phyloP scores from a whole-genome alignment of 2,113 vertebrate genomes.

The Uria aalge region DNA sequence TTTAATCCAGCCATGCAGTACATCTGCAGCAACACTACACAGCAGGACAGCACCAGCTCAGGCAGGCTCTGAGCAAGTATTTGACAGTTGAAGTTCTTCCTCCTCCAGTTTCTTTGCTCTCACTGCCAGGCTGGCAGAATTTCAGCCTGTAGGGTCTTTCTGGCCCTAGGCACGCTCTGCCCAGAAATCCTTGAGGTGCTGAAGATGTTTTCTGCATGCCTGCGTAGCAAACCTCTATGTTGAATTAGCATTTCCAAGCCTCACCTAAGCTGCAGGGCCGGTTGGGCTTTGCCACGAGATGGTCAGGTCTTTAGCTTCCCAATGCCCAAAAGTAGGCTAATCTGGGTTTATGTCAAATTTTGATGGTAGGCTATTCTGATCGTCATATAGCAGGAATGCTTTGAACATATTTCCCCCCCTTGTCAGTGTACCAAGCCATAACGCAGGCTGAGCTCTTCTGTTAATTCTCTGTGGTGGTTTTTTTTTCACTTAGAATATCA shows the following conservation, averaged over 20 bases:
- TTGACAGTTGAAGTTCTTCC: not conserved
- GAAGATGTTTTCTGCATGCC: not conserved
- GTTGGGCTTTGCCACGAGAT: not conserved
- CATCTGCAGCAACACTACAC: fast-evolving
- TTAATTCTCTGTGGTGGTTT: not conserved
- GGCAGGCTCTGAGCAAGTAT: not conserved
- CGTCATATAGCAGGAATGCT: not conserved
- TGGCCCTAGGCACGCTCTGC: not conserved
- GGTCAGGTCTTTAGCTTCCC: not conserved
- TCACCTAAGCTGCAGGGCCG: not conserved
- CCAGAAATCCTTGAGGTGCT: not conserved
- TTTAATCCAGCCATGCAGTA: not conserved
- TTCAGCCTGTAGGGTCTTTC: not conserved
- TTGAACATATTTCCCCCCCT: not conserved
- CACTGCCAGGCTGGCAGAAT: not conserved
- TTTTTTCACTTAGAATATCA: not conserved
- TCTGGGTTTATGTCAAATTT: not conserved
- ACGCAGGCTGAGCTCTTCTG: not conserved
- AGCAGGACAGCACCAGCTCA: not conserved
- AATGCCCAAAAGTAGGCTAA: not conserved
- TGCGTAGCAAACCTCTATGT: not conserved
- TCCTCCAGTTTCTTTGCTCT: not conserved
- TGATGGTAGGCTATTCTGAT: not conserved
- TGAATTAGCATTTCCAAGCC: not conserved
- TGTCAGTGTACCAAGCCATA: not conserved